Evolutionary conservation across 2,113 vertebrate species (phyloP).

Genomic region (Arizona elegans): DNA sequence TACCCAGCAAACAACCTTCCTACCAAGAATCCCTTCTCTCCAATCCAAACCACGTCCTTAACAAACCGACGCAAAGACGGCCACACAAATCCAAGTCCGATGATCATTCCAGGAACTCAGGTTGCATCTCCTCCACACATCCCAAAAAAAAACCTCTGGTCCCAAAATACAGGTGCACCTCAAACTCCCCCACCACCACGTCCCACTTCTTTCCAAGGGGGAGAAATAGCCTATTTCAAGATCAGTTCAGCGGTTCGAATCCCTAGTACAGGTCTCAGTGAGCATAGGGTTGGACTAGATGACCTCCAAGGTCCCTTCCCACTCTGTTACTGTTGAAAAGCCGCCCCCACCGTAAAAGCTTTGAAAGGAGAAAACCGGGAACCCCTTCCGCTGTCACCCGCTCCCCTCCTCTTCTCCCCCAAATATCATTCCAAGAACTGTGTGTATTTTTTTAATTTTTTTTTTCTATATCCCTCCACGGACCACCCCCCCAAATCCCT

Average conservation of each 20-base stretch:
- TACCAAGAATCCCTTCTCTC: background rate
- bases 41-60: fast-evolving
- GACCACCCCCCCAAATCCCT: slow-evolving; percentile 21
- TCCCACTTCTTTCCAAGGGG: background rate
- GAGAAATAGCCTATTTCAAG: no score
- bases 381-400: background rate
- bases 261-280: no score
- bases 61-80: background rate
- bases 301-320: no score
- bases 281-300: no score
- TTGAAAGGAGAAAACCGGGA: fast-evolving
- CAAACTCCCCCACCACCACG: background rate
- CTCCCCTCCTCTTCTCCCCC: background rate
- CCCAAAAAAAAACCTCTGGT: background rate
- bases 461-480: background rate
- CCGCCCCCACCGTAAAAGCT: background rate
- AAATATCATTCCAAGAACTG: slow-evolving; percentile 5
- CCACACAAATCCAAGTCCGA: background rate
- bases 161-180: background rate
- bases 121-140: fast-evolving
- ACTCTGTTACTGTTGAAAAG: no score
- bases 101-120: background rate
- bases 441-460: background rate
- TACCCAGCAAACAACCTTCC: background rate
- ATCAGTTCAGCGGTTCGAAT: no score